Base-by-base conservation (phyloP, 2,888 invertebrate species). In the Xanthia icteritia region DNA sequence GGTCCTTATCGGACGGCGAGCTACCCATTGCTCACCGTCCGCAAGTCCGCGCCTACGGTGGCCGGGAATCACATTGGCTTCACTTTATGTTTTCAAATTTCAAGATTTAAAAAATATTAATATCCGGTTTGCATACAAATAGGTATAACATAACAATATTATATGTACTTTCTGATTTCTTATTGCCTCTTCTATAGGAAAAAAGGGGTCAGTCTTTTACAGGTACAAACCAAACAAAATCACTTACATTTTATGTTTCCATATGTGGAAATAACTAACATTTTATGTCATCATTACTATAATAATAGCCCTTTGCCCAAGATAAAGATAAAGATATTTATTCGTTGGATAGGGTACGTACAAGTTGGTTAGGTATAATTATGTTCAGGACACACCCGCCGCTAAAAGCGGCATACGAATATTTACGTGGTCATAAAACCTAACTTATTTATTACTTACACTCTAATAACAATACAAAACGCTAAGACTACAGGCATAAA, bases 241-340 rank as follows among this genome's bases (percentile, higher is more conserved):
- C 48, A 68, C 45, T 66, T 83, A 27, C 31, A 36, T 72, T 73
- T 72, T 63, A 73, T 54, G 23, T 69, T 69, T 81, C 73, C 61
- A 45, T 69, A 64, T 45, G 58, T 60, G 58, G 61, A 39, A 64
- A 73, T 79, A 73, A 74, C 63, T 60, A 76, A 72, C 72, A 69
- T 72, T 54, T 77, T 86, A 84, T 77, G 63, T 45, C 54, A 76
- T 82, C 73, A 80, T 86, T 85, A 85, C 66, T 71, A 75, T 85
- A n/a, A n/a, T 72, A 73, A 82, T 78, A 48, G 67, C 27, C 27
- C 17, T 51, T 67, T 5, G 51, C 54, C 68, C 45, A n/a, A n/a
- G n/a, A n/a, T n/a, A n/a, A n/a, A n/a, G n/a, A n/a, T n/a, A n/a
- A n/a, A n/a, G n/a, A n/a, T n/a, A n/a, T n/a, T n/a, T n/a, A n/a